A percentile compares a stretch with the other conserved stretches of the same genome.
Conservation (phyloP, 2,113 vertebrate species). For the Neolamprologus tretocephalus region DNA sequence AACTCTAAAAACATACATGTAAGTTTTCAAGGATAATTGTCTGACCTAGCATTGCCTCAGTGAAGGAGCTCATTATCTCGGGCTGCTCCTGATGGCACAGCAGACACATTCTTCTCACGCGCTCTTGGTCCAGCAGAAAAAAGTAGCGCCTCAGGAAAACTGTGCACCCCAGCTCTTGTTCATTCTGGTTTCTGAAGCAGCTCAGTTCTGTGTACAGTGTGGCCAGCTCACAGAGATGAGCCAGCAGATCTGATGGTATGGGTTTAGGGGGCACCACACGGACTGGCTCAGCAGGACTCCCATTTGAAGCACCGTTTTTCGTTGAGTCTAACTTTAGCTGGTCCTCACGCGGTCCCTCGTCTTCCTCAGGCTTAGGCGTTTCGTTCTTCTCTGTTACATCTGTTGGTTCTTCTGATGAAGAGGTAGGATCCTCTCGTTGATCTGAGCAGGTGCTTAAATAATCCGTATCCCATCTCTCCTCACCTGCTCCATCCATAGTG, state of each 20-base stretch:
- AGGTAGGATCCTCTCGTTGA: neutral
- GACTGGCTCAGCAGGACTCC: slow-evolving; percentile 43
- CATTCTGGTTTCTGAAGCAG: slow-evolving; percentile 59
- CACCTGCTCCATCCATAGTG: neutral
- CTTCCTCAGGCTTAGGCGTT: neutral
- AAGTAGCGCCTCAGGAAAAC: slow-evolving; percentile 81
- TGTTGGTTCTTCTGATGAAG: neutral
- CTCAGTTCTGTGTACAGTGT: slow-evolving; percentile 81
- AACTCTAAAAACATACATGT: neutral
- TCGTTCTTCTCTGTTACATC: neutral
- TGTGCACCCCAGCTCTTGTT: neutral
- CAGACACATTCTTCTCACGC: slow-evolving; percentile 79
- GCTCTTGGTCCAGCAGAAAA: slow-evolving; percentile 85
- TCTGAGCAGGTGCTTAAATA: neutral
- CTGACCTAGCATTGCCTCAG: slow-evolving; percentile 84
- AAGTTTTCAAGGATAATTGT: neutral
- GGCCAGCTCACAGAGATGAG: slow-evolving; percentile 74
- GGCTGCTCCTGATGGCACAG: slow-evolving; percentile 65
- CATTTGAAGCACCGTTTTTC: neutral
- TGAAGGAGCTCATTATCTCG: slow-evolving; percentile 75
- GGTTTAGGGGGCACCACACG: slow-evolving; percentile 59
- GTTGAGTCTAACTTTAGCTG: neutral
- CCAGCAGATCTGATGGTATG: slow-evolving; percentile 67
- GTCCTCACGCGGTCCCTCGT: neutral
- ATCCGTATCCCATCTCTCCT: slow-evolving; percentile 23